Percentiles rank a stretch among this genome's conserved stretches.
Conservation (phyloP, 2,797 vertebrate species). For the Alca torda region DNA sequence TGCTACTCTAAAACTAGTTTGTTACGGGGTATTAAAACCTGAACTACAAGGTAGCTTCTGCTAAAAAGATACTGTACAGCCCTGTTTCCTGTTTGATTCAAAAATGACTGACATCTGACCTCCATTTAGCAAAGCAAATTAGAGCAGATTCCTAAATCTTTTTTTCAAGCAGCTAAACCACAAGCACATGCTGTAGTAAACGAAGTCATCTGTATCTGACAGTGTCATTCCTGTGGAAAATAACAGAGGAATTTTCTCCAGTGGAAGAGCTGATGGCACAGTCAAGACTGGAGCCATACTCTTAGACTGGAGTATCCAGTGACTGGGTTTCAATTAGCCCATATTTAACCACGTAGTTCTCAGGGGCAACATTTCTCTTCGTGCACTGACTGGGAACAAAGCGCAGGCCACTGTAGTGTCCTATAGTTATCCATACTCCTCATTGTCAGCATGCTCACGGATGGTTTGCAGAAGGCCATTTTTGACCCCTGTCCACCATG, state of each 20-base stretch:
- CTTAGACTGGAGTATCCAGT: not conserved
- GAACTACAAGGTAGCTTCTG: not conserved
- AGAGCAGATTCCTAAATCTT: not conserved
- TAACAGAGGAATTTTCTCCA: not conserved
- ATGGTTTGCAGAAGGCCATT: not conserved
- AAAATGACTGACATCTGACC: not conserved
- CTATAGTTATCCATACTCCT: not conserved
- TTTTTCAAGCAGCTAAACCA: not conserved
- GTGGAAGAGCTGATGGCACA: not conserved
- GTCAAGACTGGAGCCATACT: not conserved
- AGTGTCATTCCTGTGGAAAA: not conserved
- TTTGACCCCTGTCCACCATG: not conserved
- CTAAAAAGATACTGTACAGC: not conserved
- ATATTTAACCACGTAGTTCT: not conserved
- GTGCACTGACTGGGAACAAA: not conserved
- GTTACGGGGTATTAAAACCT: not conserved
- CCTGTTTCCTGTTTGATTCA: not conserved
- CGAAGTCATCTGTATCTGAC: not conserved
- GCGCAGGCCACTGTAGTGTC: not conserved
- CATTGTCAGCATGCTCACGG: rapidly evolving
- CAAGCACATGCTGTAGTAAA: not conserved
- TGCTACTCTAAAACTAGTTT: not conserved
- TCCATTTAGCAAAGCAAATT: not conserved
- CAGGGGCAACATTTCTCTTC: not conserved
- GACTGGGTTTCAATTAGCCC: not conserved